Conservation (phyloP, 1,140 invertebrate genomes). For the Amyelois transitella region DNA sequence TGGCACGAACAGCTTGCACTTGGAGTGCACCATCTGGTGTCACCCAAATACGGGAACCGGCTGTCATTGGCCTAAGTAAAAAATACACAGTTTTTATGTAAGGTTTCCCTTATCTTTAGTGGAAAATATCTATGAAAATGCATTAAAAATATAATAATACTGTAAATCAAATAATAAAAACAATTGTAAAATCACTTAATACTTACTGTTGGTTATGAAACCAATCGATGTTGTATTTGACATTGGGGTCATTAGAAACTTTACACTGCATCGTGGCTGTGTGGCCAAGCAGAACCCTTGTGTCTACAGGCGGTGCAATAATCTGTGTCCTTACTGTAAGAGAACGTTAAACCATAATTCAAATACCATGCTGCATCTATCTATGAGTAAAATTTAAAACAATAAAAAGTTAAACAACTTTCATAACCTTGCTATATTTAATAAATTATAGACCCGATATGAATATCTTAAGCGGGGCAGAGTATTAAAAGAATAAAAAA, state of each 20-base stretch:
- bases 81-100: not conserved
- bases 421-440: not conserved
- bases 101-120: not conserved
- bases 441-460: not conserved
- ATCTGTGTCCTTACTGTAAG: constrained; percentile 91
- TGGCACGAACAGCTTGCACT: constrained; percentile 86
- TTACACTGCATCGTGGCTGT: constrained; percentile 94
- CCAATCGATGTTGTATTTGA: constrained; percentile 94
- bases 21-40: constrained; percentile 85
- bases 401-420: not conserved
- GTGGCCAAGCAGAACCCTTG: constrained; percentile 89
- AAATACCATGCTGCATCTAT: not conserved
- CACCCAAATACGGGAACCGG: constrained; percentile 81
- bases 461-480: not conserved
- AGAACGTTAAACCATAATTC: not conserved
- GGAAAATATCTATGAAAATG: not conserved
- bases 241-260: constrained; percentile 92
- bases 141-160: not conserved
- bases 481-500: not conserved
- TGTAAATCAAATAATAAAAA: not conserved
- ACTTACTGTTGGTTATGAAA: constrained; percentile 89
- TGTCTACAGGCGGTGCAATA: constrained; percentile 92
- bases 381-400: not conserved
- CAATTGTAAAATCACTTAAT: not conserved
- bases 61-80: constrained; percentile 76